Evolutionary conservation across 2,113 vertebrate species (phyloP).

Genomic region (Forbesichthys agassizii): DNA sequence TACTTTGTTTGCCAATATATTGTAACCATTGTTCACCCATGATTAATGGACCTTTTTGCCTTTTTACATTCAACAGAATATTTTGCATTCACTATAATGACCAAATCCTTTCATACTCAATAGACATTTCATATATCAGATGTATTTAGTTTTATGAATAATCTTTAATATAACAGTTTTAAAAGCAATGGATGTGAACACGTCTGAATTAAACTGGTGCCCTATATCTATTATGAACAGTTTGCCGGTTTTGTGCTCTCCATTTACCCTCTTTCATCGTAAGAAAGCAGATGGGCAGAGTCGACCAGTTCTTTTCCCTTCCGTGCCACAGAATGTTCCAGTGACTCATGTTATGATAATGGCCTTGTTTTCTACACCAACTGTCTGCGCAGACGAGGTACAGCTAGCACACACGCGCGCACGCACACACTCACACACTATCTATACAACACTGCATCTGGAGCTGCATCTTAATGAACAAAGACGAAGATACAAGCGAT

Average conservation of each 20-base stretch:
- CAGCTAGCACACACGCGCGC: not conserved
- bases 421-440: slow-evolving; percentile 6
- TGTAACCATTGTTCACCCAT: no score
- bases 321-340: slow-evolving; percentile 41
- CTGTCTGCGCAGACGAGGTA: slow-evolving; percentile 20
- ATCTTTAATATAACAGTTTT: no score
- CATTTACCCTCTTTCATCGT: slow-evolving; percentile 3
- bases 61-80: no score
- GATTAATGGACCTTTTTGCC: no score
- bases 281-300: slow-evolving; percentile 55
- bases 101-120: no score
- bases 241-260: not conserved
- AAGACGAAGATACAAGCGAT: not conserved
- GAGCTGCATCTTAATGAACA: not conserved
- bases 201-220: no score
- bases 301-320: slow-evolving; percentile 44
- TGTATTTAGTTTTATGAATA: no score
- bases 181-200: no score
- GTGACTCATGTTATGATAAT: slow-evolving; percentile 56
- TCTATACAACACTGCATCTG: not conserved
- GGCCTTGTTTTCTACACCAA: slow-evolving; percentile 35
- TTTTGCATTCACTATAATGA: no score
- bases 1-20: no score
- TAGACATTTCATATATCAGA: no score
- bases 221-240: no score